Evolutionary conservation across 2,888 invertebrate species (phyloP).

Genomic region (Amblyteles armatorius): DNA sequence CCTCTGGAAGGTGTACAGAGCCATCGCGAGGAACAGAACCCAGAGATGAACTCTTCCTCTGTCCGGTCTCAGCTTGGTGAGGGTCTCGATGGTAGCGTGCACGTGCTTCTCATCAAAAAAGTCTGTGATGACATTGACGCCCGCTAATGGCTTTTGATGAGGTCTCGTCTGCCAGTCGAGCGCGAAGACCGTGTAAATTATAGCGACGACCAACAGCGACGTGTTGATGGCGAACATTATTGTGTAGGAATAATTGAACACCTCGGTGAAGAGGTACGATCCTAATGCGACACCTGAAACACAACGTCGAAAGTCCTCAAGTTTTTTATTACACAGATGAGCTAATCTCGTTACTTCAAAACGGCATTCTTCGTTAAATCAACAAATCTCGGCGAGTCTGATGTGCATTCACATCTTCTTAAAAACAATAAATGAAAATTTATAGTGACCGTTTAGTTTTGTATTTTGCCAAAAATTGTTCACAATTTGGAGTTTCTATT

Average conservation of each 20-base stretch:
- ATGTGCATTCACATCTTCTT: too few species aligned
- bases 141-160: constrained; percentile 87
- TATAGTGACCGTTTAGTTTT: too few species aligned
- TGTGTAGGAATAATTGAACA: constrained; percentile 88
- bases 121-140: constrained; percentile 87
- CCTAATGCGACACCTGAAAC: constrained; percentile 86
- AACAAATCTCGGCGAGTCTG: too few species aligned
- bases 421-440: too few species aligned
- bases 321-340: not conserved
- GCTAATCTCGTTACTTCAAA: not conserved
- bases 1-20: constrained; percentile 92
- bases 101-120: constrained; percentile 91
- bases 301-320: constrained; percentile 9
- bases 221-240: constrained; percentile 91
- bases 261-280: constrained; percentile 87
- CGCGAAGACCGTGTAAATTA: constrained; percentile 88
- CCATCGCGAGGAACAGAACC: constrained; percentile 91
- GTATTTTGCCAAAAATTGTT: too few species aligned
- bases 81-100: constrained; percentile 87
- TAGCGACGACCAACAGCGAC: constrained; percentile 87
- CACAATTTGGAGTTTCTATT: too few species aligned
- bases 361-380: not conserved
- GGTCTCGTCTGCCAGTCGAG: constrained; percentile 90
- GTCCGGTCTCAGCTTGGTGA: constrained; percentile 87
- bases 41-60: constrained; percentile 88